Evolutionary conservation across 2,888 invertebrate genomes (phyloP).

Genomic region (Synanthedon myopaeformis): DNA sequence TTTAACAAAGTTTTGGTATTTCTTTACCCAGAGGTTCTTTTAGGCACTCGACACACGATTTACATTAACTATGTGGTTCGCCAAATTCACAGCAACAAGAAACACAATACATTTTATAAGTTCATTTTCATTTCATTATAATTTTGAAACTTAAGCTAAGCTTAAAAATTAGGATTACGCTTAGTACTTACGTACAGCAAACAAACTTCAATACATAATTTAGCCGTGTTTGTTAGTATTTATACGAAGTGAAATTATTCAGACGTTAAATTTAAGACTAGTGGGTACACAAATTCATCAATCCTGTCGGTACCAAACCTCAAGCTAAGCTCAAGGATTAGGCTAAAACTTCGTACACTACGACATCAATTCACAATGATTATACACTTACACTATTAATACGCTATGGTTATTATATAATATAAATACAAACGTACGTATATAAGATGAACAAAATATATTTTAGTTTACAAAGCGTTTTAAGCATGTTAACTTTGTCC

Average conservation of each 20-base stretch:
- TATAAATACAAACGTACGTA: slow-evolving; percentile 25
- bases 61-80: slow-evolving; percentile 21
- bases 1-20: slow-evolving; percentile 31
- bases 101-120: no score
- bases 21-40: slow-evolving; percentile 53
- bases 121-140: no score
- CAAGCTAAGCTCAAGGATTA: slow-evolving; percentile 19
- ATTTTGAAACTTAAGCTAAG: no score
- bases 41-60: slow-evolving; percentile 39
- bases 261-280: slow-evolving; percentile 29
- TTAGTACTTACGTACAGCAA: no score
- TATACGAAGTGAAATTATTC: slow-evolving; percentile 1
- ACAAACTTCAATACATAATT: no score
- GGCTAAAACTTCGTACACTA: slow-evolving; percentile 37
- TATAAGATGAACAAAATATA: slow-evolving; percentile 23
- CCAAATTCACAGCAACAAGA: slow-evolving; percentile 22
- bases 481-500: slow-evolving; percentile 49
- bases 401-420: slow-evolving; percentile 34
- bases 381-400: slow-evolving; percentile 33
- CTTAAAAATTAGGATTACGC: no score
- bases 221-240: not conserved
- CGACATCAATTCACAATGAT: slow-evolving; percentile 44
- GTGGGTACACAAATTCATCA: slow-evolving; percentile 26
- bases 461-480: slow-evolving; percentile 21
- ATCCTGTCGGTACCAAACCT: slow-evolving; percentile 28